Base-by-base conservation (phyloP, 1,140 invertebrate genomes). In the Panulirus ornatus region DNA sequence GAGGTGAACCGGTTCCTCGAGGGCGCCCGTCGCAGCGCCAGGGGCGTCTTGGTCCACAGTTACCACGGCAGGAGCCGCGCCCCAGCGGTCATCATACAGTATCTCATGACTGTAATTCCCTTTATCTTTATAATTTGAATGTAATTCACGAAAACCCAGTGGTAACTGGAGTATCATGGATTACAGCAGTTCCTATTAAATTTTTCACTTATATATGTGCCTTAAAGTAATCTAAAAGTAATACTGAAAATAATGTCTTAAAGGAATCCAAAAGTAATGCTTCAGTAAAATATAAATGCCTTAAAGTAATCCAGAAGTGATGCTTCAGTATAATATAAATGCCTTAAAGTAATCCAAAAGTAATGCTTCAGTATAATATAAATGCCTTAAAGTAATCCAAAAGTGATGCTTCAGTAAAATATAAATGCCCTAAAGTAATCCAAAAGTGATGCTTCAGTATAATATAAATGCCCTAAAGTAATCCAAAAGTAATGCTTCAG, bases 1-100 rank as follows among this genome's bases (percentile, higher is more conserved):
- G 86, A 88, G 51, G 38, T 88, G 19, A 88, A 58, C 78, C 47
- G 40, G 5, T 88, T 88, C 86, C 63, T 88, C 2, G 58, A 66
- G 40, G 19, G 19, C n/a, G 27, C 76, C 54, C 38, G 40, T 8
- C 44, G 44, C 19, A 54, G 70, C 5, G 38, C 40, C 0, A 79
- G 34, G 27, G 42, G 81, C 63, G 76, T 88, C 3, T 27, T 88
- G 9, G 75, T 88, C 42, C 86, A 88, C 76, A 44, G 76, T 47
- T 79, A 66, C 42, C 34, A 88, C 40, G 86, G 86, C 1, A 82
- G 19, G 19, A 89, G 47, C 44, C 54, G 81, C 42, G 81, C 78
- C 9, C 88, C 78, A 16, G 51, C 78, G 16, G 16, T 83, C 66
- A 19, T 88, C 44, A 79, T 66, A 9, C 76, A 44, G 3, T 88